Evolutionary conservation across 2,888 invertebrate species (phyloP).

Genomic region (Geotrupes spiniger): DNA sequence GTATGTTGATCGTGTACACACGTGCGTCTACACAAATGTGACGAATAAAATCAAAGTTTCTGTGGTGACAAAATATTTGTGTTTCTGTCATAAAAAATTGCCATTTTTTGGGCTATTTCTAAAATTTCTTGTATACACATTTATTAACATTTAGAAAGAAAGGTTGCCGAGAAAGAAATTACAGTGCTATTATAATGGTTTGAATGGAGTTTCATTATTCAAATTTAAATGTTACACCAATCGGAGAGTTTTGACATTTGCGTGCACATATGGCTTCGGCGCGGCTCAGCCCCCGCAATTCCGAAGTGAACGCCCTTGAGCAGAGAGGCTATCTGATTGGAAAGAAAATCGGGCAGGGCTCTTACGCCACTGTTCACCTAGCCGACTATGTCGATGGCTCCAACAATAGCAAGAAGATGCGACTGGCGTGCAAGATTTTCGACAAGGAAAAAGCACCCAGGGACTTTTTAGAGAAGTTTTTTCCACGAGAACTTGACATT

Average conservation of each 20-base stretch:
- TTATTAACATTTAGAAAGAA: slow-evolving; percentile 21
- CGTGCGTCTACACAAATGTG: slow-evolving; percentile 12
- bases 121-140: slow-evolving; percentile 24
- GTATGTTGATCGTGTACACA: too few relatives aligned
- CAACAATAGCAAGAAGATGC: slow-evolving; percentile 68
- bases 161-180: slow-evolving; percentile 19
- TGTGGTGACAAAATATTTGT: slow-evolving; percentile 31
- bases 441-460: slow-evolving; percentile 84
- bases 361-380: slow-evolving; percentile 86
- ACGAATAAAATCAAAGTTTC: slow-evolving; percentile 26
- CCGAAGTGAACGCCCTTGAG: slow-evolving; percentile 81
- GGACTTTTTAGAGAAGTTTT: slow-evolving; percentile 89
- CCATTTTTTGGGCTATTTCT: slow-evolving; percentile 25
- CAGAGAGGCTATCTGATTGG: slow-evolving; percentile 81
- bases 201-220: slow-evolving; percentile 20
- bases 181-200: slow-evolving; percentile 23
- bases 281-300: slow-evolving; percentile 73
- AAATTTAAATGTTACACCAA: slow-evolving; percentile 24
- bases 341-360: slow-evolving; percentile 87
- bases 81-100: slow-evolving; percentile 27
- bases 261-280: slow-evolving; percentile 57
- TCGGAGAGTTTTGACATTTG: slow-evolving; percentile 19
- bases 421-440: slow-evolving; percentile 87
- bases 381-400: slow-evolving; percentile 76
- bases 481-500: slow-evolving; percentile 89